Percentiles rank a stretch among this genome's conserved stretches.
phyloP scores from a whole-genome alignment of 2,113 vertebrate species.

The Manacus vitellinus region DNA sequence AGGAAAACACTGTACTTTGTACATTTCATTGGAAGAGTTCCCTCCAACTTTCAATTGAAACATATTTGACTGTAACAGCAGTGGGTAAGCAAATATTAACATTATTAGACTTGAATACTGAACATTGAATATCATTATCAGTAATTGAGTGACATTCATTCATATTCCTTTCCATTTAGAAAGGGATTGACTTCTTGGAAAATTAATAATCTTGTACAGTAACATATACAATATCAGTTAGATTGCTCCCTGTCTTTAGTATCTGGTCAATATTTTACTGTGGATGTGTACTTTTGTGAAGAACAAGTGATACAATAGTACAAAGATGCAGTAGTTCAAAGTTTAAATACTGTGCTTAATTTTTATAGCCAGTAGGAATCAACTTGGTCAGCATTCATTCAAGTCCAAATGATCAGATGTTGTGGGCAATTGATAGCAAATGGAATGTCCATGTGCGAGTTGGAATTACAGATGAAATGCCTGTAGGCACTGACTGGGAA shows the following conservation, averaged over 20 bases:
- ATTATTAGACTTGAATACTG: not conserved
- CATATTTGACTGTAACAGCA: not conserved
- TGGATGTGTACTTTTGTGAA: not conserved
- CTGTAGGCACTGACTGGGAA: slow-evolving; percentile 94
- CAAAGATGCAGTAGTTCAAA: not conserved
- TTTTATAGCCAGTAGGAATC: slow-evolving; percentile 86
- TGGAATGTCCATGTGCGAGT: slow-evolving; percentile 87
- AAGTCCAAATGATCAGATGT: slow-evolving; percentile 89
- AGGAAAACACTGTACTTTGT: not conserved
- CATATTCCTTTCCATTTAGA: not conserved
- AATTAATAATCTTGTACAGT: not conserved
- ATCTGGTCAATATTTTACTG: slow-evolving; percentile 4
- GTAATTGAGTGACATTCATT: not conserved
- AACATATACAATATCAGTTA: not conserved
- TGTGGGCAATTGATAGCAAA: slow-evolving; percentile 92
- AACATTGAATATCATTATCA: not conserved
- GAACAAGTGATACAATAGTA: not conserved
- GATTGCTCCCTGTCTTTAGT: not conserved
- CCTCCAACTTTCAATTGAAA: not conserved
- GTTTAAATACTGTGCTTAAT: slow-evolving; percentile 38
- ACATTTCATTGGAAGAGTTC: not conserved
- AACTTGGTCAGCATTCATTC: slow-evolving; percentile 86
- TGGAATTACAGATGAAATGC: slow-evolving; percentile 94
- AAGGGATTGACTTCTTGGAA: not conserved
- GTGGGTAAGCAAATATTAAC: not conserved